Conservation (phyloP, 2,113 vertebrate genomes). For the Chinchilla lanigera region DNA sequence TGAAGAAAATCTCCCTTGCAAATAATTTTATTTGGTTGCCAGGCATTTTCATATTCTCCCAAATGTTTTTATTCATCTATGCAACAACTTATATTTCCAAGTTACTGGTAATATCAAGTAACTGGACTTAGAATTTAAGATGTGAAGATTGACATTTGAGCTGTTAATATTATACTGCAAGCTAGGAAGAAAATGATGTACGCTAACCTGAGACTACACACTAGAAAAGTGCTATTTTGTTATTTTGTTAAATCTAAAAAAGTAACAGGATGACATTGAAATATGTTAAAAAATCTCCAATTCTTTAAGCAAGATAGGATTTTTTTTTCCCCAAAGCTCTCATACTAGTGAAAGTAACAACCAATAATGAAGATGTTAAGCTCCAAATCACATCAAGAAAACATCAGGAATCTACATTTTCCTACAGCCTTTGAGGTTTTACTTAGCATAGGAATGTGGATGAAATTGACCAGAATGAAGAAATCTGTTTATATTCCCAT, state of each 20-base stretch:
- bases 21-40: not conserved
- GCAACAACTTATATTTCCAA: not conserved
- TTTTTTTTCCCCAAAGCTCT: not conserved
- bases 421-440: not conserved
- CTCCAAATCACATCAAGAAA: not conserved
- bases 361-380: not conserved
- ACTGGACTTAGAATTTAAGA: constrained; percentile 13
- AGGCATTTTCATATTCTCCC: not conserved
- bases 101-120: not conserved
- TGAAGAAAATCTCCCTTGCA: not conserved
- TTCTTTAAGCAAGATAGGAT: not conserved
- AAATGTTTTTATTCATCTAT: not conserved
- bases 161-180: not conserved
- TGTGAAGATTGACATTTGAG: not conserved
- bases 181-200: not conserved
- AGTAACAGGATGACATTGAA: not conserved
- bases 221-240: not conserved
- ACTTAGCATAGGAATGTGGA: not conserved
- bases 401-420: not conserved
- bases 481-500: not conserved
- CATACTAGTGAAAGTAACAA: not conserved
- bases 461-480: not conserved
- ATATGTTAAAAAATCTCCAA: not conserved
- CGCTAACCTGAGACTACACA: not conserved
- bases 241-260: not conserved